Conservation (phyloP, 1,140 invertebrate species). For the Calephelis nemesis region DNA sequence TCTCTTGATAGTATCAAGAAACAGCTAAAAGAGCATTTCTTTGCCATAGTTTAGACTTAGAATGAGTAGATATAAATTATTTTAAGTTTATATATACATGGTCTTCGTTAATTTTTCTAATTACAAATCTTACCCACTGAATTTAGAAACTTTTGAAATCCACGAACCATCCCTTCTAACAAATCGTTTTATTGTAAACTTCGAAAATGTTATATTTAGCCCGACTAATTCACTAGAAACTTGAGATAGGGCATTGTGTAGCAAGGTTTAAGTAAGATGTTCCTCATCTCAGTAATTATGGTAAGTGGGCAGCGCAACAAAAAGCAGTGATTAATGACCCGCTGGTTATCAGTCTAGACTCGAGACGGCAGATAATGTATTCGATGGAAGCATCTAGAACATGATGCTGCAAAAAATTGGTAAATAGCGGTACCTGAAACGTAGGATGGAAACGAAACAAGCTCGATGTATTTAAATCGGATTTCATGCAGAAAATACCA, state of each 20-base stretch:
- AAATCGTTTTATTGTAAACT: background rate
- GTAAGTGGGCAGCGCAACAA: constrained; percentile 42
- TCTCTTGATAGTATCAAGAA: too few relatives aligned
- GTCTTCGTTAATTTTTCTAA: too few relatives aligned
- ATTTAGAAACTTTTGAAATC: too few relatives aligned
- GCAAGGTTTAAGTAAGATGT: constrained; percentile 19
- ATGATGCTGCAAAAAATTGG: constrained; percentile 6
- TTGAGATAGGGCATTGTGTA: constrained; percentile 1
- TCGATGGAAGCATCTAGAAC: constrained; percentile 18
- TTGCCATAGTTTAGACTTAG: too few relatives aligned
- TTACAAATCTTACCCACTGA: too few relatives aligned
- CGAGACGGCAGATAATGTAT: constrained; percentile 31
- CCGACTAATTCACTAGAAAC: background rate
- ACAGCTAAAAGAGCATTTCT: too few relatives aligned
- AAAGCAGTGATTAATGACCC: constrained; percentile 46
- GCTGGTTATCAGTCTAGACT: constrained; percentile 44
- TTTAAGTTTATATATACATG: too few relatives aligned
- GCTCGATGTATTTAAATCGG: too few relatives aligned
- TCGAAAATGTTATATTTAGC: background rate
- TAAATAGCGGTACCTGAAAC: background rate
- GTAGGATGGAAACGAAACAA: background rate
- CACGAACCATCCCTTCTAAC: too few relatives aligned
- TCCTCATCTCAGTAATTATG: constrained; percentile 38
- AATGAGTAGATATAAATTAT: too few relatives aligned
- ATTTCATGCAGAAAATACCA: too few relatives aligned